These are phyloP conservation scores for Amblyopsis hoosieri DNA, from an alignment of 2,797 vertebrate species.

Conservation along the genomic window DNA sequence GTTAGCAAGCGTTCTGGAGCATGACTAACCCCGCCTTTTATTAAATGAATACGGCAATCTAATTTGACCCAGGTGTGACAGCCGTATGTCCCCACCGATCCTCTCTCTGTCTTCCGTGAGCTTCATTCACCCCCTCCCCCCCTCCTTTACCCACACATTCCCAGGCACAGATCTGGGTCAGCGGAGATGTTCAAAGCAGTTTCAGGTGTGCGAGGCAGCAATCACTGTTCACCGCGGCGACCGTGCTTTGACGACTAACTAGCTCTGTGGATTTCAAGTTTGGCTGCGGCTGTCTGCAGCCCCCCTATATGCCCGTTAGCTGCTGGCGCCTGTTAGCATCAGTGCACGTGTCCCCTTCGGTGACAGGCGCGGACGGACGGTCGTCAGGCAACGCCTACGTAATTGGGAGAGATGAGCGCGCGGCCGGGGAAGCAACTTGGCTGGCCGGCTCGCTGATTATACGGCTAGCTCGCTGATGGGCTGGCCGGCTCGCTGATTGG, in stretches of 20 bases:
- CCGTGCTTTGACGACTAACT: no score
- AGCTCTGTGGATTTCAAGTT: background rate
- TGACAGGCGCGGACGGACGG: background rate
- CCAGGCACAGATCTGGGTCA: conserved; percentile 33
- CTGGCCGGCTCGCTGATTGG: conserved; percentile 22
- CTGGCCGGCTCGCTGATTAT: background rate
- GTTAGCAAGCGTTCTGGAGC: no score
- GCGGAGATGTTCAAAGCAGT: conserved; percentile 4
- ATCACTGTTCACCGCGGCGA: no score
- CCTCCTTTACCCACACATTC: no score
- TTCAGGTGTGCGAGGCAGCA: conserved; percentile 22
- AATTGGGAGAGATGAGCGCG: conserved; percentile 40
- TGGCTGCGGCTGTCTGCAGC: background rate
- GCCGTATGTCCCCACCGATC: conserved; percentile 20
- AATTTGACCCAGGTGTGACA: conserved; percentile 28
- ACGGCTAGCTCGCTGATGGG: conserved; percentile 5
- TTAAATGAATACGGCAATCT: conserved; percentile 19
- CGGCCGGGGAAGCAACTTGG: conserved; percentile 26
- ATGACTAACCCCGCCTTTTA: no score
- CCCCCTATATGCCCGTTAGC: background rate
- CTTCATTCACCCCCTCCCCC: background rate
- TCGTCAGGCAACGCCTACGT: conserved; percentile 6
- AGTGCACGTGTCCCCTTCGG: background rate
- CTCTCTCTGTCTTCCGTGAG: background rate
- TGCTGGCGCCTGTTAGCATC: background rate